Base-by-base conservation (phyloP, 2,113 vertebrate genomes). In the Cebidichthys violaceus region DNA sequence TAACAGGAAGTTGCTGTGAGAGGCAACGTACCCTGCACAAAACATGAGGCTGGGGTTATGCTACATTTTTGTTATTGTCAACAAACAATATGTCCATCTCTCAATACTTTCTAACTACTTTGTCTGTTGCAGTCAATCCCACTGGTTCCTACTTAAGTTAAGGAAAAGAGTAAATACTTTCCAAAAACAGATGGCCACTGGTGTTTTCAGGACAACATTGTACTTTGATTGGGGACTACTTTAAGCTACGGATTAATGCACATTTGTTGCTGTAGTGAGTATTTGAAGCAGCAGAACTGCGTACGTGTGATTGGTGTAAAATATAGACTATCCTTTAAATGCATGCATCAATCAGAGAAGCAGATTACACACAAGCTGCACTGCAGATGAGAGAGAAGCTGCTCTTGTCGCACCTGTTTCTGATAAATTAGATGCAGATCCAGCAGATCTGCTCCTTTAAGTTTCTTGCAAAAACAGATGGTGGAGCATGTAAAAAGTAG, bases 381-480 rank as follows among this genome's bases (percentile, higher is more conserved):
- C 27, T 61, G n/a, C n/a, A 13, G 33, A 60, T 67, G 18, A 79
- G 9, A 39, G 37, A 29, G 9, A 31, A 69, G 55, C 55, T 31
- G 13, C 9, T 50, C 57, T 41, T 62, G 17, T 33, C 75, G 0
- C 74, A 62, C 14, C 59, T 29, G 60, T 29, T 55, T 35, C 45
- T 50, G 18, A 70, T 29, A n/a, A 77, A 68, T 29, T 69, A 55
- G 31, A 64, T 9, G 31, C 4, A 66, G 31, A 68, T 22, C 27
- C 4, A 29, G 9, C 0, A 41, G 29, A 54, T 71, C 71, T 66
- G 43, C 14, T 15, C 15, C 45, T 75, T 62, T 31, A n/a, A 27
- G 52, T 59, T 39, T 35, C 41, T 22, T 0, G 54, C 41, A 17
- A 10, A 57, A 64, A 54, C 88, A 90, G 88, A 92, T 87, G 88